Base-by-base conservation (phyloP, 2,113 vertebrate genomes). In the Epinephelus moara region DNA sequence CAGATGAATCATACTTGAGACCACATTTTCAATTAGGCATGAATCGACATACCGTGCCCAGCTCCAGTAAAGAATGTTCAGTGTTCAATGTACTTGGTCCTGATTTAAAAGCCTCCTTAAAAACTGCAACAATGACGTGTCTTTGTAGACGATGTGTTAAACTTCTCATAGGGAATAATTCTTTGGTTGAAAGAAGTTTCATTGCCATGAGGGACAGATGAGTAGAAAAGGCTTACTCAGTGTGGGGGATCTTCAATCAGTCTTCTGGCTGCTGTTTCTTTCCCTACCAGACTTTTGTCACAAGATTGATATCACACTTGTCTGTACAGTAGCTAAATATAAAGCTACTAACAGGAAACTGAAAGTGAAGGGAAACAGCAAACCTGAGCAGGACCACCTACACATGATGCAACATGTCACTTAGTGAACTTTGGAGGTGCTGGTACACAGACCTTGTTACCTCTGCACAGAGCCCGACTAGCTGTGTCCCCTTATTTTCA, bases 341-440 rank as follows among this genome's bases (percentile, higher is more conserved):
- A 17, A 69, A 21, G 30, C 67, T 19, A 15, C 30, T 27, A 64
- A 50, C 7, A 1, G 1, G 27, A 50, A 62, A 62, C 25, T 74
- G 49, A 50, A 50, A 50, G 6, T 17, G 11, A 53, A 55, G 12
- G 37, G 42, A 74, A 19, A 57, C 37, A 71, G n/a, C 18, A 14
- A 19, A 14, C 21, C 14, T 27, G 59, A 37, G 47, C 4, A 14
- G 62, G 23, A 27, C 17, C 21, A 23, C 1, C 19, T 60, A 78
- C 60, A 23, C 30, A 86, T 59, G n/a, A 57, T 37, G 50, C 25
- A 67, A 40, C 42, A 50, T n/a, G 63, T 61, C 49, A 49, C n/a
- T 49, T 30, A 57, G 19, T 0, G 53, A 67, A 59, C 68, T 75
- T 70, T 66, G 17, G 40, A 59, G 49, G 63, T 19, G 56, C 61